Conservation (phyloP, 2,113 vertebrate genomes). For the Zosterops lateralis region DNA sequence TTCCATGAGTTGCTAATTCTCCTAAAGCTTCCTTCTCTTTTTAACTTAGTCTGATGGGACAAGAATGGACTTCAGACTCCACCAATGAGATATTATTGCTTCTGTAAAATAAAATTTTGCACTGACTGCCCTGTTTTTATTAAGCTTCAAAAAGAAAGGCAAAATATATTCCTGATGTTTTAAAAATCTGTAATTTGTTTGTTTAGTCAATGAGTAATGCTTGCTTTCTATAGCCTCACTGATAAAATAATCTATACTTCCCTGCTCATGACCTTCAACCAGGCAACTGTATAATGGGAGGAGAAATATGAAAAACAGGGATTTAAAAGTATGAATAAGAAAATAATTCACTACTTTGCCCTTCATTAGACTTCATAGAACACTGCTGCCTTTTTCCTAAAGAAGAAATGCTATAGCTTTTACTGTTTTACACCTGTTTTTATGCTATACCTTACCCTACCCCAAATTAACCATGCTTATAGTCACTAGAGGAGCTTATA, state of each 20-base stretch:
- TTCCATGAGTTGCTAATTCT: not conserved
- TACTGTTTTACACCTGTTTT: not conserved
- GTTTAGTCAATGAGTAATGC: not conserved
- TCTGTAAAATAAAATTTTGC: not conserved
- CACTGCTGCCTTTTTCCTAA: not conserved
- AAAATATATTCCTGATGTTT: not conserved
- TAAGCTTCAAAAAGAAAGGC: not conserved
- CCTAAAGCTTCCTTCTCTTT: not conserved
- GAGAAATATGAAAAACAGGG: not conserved
- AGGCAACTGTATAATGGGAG: not conserved
- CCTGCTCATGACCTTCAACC: not conserved
- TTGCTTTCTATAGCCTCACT: not conserved
- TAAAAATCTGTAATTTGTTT: not conserved
- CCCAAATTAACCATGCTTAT: not conserved
- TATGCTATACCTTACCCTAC: not conserved
- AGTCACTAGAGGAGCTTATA: not conserved
- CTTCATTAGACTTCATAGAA: not conserved
- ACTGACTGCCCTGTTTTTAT: not conserved
- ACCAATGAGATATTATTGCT: not conserved
- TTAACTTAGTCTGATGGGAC: not conserved
- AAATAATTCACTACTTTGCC: not conserved
- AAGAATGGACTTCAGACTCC: not conserved
- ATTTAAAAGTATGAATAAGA: not conserved
- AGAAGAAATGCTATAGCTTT: not conserved
- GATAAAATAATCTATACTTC: not conserved